Conservation (phyloP, 2,797 vertebrate genomes). For the Sebastes itinus region DNA sequence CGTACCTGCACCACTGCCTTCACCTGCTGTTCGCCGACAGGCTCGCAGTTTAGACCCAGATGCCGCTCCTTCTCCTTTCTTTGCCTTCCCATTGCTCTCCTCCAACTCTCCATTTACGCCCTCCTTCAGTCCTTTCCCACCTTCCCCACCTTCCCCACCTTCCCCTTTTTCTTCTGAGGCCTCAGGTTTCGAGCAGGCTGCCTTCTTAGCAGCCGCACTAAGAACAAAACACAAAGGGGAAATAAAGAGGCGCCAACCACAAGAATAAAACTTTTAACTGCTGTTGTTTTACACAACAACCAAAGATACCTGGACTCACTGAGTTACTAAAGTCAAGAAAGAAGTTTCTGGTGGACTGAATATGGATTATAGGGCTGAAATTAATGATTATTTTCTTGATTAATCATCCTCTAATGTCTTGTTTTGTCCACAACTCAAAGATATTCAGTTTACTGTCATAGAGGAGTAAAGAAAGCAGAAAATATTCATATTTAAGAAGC, state of each 20-base stretch:
- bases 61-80: conserved; percentile 47
- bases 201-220: conserved; percentile 79
- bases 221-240: background rate
- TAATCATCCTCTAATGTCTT: no score
- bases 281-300: background rate
- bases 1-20: conserved; percentile 57
- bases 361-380: background rate
- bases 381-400: no score
- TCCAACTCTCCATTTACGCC: conserved; percentile 83
- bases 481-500: no score
- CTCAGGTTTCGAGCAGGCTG: conserved; percentile 50
- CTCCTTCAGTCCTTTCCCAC: conserved; percentile 80
- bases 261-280: background rate
- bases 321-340: background rate
- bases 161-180: conserved; percentile 75
- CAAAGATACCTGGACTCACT: background rate
- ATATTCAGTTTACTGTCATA: no score
- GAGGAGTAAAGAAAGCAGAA: no score
- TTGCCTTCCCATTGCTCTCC: conserved; percentile 85
- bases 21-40: conserved; percentile 75
- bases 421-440: no score
- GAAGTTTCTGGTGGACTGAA: background rate
- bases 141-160: conserved; percentile 77
- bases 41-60: conserved; percentile 78
- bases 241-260: background rate